Percentiles rank a stretch among this genome's conserved stretches.
Conservation (phyloP, 2,888 invertebrate species). For the Mellilla xanthometata region DNA sequence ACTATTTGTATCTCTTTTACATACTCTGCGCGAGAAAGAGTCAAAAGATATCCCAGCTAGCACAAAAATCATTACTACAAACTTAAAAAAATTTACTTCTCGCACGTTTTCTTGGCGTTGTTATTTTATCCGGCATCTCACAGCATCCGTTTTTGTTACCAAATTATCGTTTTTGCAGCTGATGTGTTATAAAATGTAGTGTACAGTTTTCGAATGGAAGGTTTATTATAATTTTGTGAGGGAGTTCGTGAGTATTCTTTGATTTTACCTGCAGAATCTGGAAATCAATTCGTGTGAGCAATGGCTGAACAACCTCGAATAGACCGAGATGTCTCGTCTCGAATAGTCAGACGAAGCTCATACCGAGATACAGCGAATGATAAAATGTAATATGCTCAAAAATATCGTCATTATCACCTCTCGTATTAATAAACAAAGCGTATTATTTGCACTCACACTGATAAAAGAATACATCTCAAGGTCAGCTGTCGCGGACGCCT, state of each 20-base stretch:
- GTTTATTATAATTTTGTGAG: slow-evolving; percentile 53
- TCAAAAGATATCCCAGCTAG: no score
- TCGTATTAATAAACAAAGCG: slow-evolving; percentile 17
- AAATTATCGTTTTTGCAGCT: slow-evolving; percentile 60
- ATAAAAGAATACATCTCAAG: slow-evolving; percentile 25
- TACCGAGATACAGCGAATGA: slow-evolving; percentile 25
- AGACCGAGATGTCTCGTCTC: slow-evolving; percentile 33
- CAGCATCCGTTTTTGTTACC: slow-evolving; percentile 66
- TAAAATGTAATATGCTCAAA: slow-evolving; percentile 12
- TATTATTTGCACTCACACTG: slow-evolving; percentile 20
- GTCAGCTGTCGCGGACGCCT: slow-evolving; percentile 22
- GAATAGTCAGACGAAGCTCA: slow-evolving; percentile 21
- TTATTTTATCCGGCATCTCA: slow-evolving; percentile 76
- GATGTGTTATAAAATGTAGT: slow-evolving; percentile 70
- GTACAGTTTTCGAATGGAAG: slow-evolving; percentile 51
- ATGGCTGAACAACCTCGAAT: slow-evolving; percentile 62
- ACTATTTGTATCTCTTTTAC: no score
- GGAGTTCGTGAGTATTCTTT: slow-evolving; percentile 55
- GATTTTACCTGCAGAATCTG: slow-evolving; percentile 30
- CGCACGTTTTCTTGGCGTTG: slow-evolving; percentile 81
- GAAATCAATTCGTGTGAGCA: slow-evolving; percentile 23
- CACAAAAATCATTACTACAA: slow-evolving; percentile 1
- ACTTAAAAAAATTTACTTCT: neutral
- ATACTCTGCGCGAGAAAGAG: no score
- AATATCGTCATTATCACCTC: slow-evolving; percentile 13